Evolutionary conservation across 2,113 vertebrate species (phyloP).

Genomic region (Oceanites oceanicus): DNA sequence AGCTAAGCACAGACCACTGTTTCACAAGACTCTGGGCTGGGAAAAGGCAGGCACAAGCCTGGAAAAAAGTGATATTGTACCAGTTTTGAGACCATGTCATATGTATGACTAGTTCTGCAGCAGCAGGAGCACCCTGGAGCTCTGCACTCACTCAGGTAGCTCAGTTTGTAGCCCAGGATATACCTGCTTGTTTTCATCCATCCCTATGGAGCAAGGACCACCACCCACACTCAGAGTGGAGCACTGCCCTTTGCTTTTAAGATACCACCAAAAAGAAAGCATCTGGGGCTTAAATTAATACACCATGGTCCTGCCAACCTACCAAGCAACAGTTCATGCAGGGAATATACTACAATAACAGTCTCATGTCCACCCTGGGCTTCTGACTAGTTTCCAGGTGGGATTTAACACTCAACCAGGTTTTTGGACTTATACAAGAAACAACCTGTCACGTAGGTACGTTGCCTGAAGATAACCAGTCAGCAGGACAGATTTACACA

Average conservation of each 20-base stretch:
- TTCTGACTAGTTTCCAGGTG: neutral
- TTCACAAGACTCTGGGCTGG: neutral
- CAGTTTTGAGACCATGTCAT: neutral
- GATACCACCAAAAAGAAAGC: neutral
- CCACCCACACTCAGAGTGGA: neutral
- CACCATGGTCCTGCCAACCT: neutral
- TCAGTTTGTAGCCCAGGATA: neutral
- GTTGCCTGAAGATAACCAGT: neutral
- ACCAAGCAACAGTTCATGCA: neutral
- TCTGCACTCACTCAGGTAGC: neutral
- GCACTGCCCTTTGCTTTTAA: neutral
- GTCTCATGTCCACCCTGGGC: neutral
- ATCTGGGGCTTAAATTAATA: neutral
- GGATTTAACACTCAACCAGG: neutral
- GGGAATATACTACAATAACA: neutral
- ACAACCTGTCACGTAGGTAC: neutral
- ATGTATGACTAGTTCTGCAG: neutral
- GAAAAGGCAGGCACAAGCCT: neutral
- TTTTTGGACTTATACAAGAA: neutral
- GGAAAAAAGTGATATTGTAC: neutral
- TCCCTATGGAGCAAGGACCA: neutral
- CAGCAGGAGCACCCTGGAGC: neutral
- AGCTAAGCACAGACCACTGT: neutral
- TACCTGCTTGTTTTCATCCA: neutral
- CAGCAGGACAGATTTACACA: neutral